Base-by-base conservation (phyloP, 2,113 vertebrate species). In the Collichthys lucidus region DNA sequence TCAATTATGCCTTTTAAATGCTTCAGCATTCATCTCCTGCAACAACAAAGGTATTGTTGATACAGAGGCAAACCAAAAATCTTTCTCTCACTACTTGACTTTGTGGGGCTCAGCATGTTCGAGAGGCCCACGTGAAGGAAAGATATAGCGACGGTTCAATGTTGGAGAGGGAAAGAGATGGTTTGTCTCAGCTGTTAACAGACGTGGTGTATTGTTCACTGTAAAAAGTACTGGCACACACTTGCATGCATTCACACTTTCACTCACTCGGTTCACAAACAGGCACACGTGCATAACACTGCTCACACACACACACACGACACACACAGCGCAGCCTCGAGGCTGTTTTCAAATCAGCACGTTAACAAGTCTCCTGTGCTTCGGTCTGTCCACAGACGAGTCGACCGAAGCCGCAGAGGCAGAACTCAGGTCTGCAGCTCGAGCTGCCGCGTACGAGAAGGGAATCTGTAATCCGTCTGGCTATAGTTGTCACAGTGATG, bases 321-420 rank as follows among this genome's bases (percentile, higher is more conserved):
- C 11, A 74, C 44, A 59, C 16, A 73, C 79, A 71, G 47, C 68
- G 35, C 74, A 68, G 74, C 83, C 82, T 71, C 68, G 57, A 86
- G 79, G 87, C 89, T 82, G 79, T 85, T 80, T 77, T 87, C 77
- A 84, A 61, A 87, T 91, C 88, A 86, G 65, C 67, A 64, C 60
- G 24, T 79, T 74, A 71, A 73, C 62, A 26, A 80, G 70, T 74
- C 77, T 42, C 46, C 77, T 15, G 66, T 63, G 68, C 74, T 65
- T 82, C 80, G 9, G 76, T 44, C 57, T 74, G 49, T 77, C 63
- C 44, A 26, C 59, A 65, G 31, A 20, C 47, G 56, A 72, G 69
- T 35, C 1, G 56, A 70, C 42, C 46, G 62, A 74, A 65, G 69
- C 60, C 61, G 44, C 49, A 80, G 80, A 84, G 74, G 77, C 69